Conservation (phyloP, 2,888 invertebrate genomes). For the Morpho deidamia region DNA sequence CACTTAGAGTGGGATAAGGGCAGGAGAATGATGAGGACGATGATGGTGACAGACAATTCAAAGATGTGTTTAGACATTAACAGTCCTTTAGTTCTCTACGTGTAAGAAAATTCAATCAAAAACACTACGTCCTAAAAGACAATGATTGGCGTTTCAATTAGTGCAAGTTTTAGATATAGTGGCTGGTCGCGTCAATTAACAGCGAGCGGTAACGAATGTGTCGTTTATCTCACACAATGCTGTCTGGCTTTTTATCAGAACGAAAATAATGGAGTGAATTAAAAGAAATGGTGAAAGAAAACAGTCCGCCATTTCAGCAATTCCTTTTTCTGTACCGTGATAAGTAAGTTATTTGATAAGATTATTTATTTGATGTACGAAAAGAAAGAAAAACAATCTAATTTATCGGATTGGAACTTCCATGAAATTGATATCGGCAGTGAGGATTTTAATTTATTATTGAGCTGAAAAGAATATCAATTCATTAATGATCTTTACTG, state of each 20-base stretch:
- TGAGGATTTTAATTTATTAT: neutral
- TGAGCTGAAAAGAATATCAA: neutral
- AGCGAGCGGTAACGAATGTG: slow-evolving; percentile 17
- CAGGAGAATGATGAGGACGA: too few relatives aligned
- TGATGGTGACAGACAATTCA: too few relatives aligned
- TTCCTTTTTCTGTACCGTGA: neutral
- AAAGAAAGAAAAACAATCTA: neutral
- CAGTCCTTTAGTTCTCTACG: too few relatives aligned
- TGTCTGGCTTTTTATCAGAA: slow-evolving; percentile 15
- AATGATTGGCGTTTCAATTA: slow-evolving; percentile 61
- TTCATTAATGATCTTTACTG: too few relatives aligned
- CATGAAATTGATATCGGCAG: neutral
- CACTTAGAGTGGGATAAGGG: too few relatives aligned
- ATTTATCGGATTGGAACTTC: neutral
- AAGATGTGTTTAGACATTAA: too few relatives aligned
- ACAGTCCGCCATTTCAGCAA: slow-evolving; percentile 3
- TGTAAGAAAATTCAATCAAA: neutral
- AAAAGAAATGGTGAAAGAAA: slow-evolving; percentile 2
- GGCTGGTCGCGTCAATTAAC: slow-evolving; percentile 45
- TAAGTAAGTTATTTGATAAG: neutral
- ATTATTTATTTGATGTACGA: too few relatives aligned
- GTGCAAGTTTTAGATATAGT: slow-evolving; percentile 38
- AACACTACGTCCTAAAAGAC: slow-evolving; percentile 11
- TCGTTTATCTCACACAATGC: slow-evolving; percentile 18
- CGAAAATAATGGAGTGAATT: slow-evolving; percentile 11